Evolutionary conservation across 2,888 invertebrate genomes (phyloP), one percentile per base, ranked within the genome.

Genomic region (Augiades crinisus): DNA sequence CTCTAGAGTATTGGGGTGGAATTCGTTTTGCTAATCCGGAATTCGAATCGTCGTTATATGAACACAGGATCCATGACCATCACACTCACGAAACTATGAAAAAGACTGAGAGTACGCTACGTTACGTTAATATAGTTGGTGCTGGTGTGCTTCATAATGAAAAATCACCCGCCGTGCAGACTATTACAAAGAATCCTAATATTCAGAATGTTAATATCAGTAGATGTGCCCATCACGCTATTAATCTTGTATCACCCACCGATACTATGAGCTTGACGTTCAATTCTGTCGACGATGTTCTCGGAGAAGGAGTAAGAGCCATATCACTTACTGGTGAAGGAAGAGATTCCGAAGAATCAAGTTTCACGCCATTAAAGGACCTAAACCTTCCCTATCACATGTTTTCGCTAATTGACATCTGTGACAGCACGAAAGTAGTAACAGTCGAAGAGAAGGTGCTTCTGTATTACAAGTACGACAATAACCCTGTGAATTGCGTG

Each of bases 61-160:
- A 95, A 62, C 93, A 95, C 64, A 91, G 96, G 47, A 92, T 96
- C 51, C 96, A 96, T 67, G 95, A 96, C 65, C 92, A 94, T 5
- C 92, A 94, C 40, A 95, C 96, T 0, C 96, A 96, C 63, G 93
- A 93, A 57, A 93, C 93, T 0, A 78, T 92, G 44, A 91, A 91
- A 40, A 91, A 91, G 57, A 91, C 93, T 16, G 94, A 95, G 66
- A 98, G 98, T n/a, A 85, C 92, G 12, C 70, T 99, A 54, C 92
- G 95, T 64, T 93, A 92, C 66, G 92, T 97, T 0, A 94, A 95
- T 63, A 95, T 99, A 40, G 92, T 94, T 43, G 98, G 98, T 2
- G 99, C 99, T 44, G 99, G 99, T 14, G 94, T 98, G 58, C 87
- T 99, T 16, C 99, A 99, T 69, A 98, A 96, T 67, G 98, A 99